Conservation (phyloP, 2,113 vertebrate species). For the Apteryx owenii region DNA sequence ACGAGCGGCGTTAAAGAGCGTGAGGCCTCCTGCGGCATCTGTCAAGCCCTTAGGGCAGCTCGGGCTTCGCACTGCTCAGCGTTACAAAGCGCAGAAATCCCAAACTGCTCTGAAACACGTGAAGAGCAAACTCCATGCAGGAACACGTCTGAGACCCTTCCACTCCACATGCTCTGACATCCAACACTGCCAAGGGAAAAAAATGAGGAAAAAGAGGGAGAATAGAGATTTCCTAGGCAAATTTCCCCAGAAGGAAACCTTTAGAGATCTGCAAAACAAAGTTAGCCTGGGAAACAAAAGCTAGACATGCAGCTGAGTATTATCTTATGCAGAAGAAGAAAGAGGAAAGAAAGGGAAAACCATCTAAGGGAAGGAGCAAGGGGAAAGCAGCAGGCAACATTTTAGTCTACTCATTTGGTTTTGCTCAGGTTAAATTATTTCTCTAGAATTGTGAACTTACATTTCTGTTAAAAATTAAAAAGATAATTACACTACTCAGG, state of each 20-base stretch:
- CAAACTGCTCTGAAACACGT: neutral
- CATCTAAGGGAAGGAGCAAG: neutral
- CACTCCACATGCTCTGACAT: conserved; percentile 36
- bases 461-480: neutral
- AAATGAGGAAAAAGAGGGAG: neutral
- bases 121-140: neutral
- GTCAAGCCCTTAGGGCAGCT: neutral
- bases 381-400: conserved; percentile 9
- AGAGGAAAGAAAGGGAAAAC: neutral
- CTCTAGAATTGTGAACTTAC: neutral
- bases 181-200: neutral
- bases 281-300: conserved; percentile 21
- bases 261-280: neutral
- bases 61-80: neutral
- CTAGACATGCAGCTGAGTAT: neutral
- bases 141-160: neutral
- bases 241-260: neutral
- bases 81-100: neutral
- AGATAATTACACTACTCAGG: neutral
- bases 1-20: neutral
- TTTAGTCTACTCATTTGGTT: neutral
- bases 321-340: conserved; percentile 1
- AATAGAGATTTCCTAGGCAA: neutral
- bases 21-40: neutral
- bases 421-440: neutral